phyloP scores from a whole-genome alignment of 2,113 vertebrate genomes.

The Opisthocomus hoazin region DNA sequence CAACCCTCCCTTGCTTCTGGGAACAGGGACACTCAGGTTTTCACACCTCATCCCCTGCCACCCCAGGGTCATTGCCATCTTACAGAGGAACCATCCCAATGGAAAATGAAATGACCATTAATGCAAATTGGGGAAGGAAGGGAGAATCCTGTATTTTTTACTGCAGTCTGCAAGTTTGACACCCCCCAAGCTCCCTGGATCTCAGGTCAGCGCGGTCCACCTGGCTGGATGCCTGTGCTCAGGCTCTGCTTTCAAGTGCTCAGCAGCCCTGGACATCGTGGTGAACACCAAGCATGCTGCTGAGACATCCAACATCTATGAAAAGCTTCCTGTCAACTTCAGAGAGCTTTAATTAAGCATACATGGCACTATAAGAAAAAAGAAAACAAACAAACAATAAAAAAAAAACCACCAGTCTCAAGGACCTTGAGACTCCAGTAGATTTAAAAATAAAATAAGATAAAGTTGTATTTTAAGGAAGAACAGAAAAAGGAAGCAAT shows the following conservation, averaged over 20 bases:
- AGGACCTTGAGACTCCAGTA: neutral
- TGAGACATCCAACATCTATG: neutral
- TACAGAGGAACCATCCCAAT: neutral
- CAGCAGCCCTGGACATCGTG: accelerated
- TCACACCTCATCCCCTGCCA: neutral
- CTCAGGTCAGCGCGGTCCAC: accelerated
- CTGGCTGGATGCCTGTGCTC: neutral
- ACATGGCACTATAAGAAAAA: neutral
- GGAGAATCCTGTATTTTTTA: neutral
- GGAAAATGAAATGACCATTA: neutral
- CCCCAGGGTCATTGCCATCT: neutral
- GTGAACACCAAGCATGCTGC: neutral
- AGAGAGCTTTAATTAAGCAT: neutral
- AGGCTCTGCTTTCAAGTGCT: too few relatives aligned
- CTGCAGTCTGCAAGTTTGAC: neutral
- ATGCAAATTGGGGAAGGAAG: neutral
- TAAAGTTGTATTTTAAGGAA: neutral
- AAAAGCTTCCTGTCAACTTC: neutral
- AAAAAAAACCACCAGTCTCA: neutral
- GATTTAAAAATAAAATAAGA: neutral
- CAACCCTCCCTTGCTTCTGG: neutral
- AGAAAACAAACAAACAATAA: too few relatives aligned
- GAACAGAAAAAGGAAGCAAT: neutral
- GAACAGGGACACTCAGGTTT: neutral
- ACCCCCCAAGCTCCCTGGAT: neutral